Percentiles rank a stretch among this genome's conserved stretches.
Evolutionary conservation across 2,797 vertebrate genomes (phyloP).

Genomic region (Acipenser oxyrinchus): DNA sequence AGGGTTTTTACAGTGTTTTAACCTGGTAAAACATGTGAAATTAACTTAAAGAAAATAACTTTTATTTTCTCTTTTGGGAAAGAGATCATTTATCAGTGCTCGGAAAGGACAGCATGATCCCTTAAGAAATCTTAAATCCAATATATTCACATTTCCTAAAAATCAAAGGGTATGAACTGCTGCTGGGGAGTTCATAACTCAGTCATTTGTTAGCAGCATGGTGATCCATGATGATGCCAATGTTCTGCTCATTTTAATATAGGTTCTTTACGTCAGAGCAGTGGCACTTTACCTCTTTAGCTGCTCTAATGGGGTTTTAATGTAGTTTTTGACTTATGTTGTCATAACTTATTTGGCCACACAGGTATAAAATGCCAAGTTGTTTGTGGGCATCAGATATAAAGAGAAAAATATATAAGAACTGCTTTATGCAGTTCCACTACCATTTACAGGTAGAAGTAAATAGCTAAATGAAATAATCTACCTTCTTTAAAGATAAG

Average conservation of each 20-base stretch:
- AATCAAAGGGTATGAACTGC: constrained; percentile 54
- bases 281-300: constrained; percentile 55
- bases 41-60: constrained; percentile 48
- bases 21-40: constrained; percentile 47
- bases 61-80: constrained; percentile 24
- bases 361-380: constrained; percentile 44
- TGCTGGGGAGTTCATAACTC: constrained; percentile 56
- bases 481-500: too few relatives aligned
- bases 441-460: too few relatives aligned
- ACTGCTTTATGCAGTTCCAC: too few relatives aligned
- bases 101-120: constrained; percentile 24
- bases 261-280: constrained; percentile 52
- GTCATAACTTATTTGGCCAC: constrained; percentile 51
- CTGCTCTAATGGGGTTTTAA: constrained; percentile 69
- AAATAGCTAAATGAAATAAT: too few relatives aligned
- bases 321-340: constrained; percentile 66
- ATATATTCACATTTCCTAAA: constrained; percentile 42
- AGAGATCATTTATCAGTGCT: constrained; percentile 17
- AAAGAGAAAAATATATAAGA: constrained; percentile 39
- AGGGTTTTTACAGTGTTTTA: not conserved
- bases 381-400: constrained; percentile 43
- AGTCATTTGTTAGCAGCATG: constrained; percentile 49
- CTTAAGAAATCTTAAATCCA: constrained; percentile 52
- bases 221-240: constrained; percentile 50
- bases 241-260: constrained; percentile 38